Conservation (phyloP, 2,113 vertebrate species). For the Gallinago jamesoni region DNA sequence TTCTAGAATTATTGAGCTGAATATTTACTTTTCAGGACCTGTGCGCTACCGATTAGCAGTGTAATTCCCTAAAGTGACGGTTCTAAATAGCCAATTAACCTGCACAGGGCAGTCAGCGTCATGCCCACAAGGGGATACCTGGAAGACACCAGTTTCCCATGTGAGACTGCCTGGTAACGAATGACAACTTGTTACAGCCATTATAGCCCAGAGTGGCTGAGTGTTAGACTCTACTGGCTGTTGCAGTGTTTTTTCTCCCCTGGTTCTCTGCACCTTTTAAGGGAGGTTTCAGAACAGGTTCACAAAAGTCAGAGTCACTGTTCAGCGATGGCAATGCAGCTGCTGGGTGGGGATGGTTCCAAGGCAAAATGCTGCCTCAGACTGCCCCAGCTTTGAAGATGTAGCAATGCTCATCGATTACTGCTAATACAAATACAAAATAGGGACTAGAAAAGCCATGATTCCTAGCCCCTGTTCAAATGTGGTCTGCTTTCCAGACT, state of each 20-base stretch:
- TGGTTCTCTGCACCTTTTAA: background rate
- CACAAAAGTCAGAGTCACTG: background rate
- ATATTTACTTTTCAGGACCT: background rate
- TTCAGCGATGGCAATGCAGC: rapidly evolving
- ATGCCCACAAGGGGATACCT: background rate
- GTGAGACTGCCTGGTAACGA: background rate
- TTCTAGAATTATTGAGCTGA: background rate
- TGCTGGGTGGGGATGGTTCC: background rate
- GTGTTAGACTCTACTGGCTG: background rate
- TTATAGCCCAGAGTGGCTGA: background rate
- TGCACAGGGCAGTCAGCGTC: background rate
- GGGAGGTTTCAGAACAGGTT: background rate
- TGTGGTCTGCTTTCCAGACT: background rate
- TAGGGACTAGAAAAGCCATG: background rate
- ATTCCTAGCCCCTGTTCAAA: background rate
- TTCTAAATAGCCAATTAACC: constrained; percentile 4
- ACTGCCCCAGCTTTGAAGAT: background rate
- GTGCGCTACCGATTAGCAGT: background rate
- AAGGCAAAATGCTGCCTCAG: background rate
- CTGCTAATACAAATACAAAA: background rate
- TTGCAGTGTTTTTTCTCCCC: background rate
- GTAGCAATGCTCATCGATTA: background rate
- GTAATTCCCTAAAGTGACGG: background rate
- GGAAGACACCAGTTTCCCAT: background rate
- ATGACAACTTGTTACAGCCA: background rate